Evolutionary conservation across 2,113 vertebrate species (phyloP), one percentile per base, ranked within the genome.

Genomic region (Leucosticte australis): DNA sequence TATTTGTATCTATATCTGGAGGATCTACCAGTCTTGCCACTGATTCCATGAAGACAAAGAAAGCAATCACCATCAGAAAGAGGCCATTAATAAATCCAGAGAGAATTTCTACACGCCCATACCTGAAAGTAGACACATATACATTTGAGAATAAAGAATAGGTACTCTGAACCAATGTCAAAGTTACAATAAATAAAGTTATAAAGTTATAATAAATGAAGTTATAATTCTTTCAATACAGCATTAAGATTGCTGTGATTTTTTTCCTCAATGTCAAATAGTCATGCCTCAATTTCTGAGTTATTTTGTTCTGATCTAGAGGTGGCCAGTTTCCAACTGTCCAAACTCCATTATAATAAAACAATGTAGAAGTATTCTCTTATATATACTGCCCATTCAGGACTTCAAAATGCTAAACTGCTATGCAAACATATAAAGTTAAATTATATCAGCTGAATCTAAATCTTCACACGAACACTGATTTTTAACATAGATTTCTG

Each of bases 81-180:
- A 99, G 98, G 53, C 99, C 99, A 78, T 99, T 99, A 97, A 99
- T 99, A 97, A 99, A 99, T 55, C 99, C 99, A 75, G 99, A 99
- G 18, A 99, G 99, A 87, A 99, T 99, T 97, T 99, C 99, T 94
- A 99, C 99, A 82, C 99, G 98, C 53, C 99, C 99, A 67, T 98
- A 99, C 76, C 99, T 99, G 96, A 90, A 98, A 97, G 84, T 37
- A 94, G 82, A 88, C 10, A 83, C 33, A 95, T 0, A 21, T 49
- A 75, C 26, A 46, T 78, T 16, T 46, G 24, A 82, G 52, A 89
- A 3, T 26, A 33, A 83, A 59, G 19, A 90, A 77, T 0, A 5
- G 9, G 7, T 83, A 67, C 15, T 60, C 33, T 37, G 46, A 91
- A 64, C 7, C 68, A 44, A 85, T 57, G 15, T 69, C 27, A 70